Percentiles rank a stretch among this genome's conserved stretches.
Evolutionary conservation across 2,888 invertebrate species (phyloP).

Genomic region (Zygaena filipendulae): DNA sequence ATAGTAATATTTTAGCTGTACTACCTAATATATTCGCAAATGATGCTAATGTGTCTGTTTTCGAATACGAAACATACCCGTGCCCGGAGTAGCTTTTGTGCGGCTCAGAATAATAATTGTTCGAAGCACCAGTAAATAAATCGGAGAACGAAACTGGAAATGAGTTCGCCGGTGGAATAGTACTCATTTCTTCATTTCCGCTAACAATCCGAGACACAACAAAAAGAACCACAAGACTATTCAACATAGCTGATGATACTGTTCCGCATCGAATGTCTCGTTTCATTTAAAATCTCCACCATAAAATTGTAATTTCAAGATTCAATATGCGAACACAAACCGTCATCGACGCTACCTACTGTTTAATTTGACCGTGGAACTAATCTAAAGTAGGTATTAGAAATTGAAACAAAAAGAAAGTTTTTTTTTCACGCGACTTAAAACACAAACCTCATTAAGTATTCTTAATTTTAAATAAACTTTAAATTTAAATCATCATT

Average conservation of each 20-base stretch:
- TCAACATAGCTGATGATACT: slow-evolving; percentile 52
- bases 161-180: slow-evolving; percentile 28
- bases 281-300: slow-evolving; percentile 54
- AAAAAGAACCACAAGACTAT: slow-evolving; percentile 37
- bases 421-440: no score
- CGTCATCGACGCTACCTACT: no score
- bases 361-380: no score
- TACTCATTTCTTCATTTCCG: slow-evolving; percentile 45
- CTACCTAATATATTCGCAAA: slow-evolving; percentile 51
- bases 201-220: slow-evolving; percentile 30
- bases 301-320: slow-evolving; percentile 51
- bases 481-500: no score
- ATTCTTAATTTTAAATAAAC: no score
- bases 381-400: no score
- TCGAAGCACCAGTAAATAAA: slow-evolving; percentile 46
- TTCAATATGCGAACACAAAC: slow-evolving; percentile 40
- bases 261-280: slow-evolving; percentile 40
- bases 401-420: no score
- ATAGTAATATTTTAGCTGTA: slow-evolving; percentile 58
- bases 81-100: slow-evolving; percentile 39
- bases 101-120: slow-evolving; percentile 40
- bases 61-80: slow-evolving; percentile 41
- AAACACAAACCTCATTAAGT: no score
- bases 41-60: slow-evolving; percentile 42
- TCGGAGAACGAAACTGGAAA: slow-evolving; percentile 43